Conservation (phyloP, 2,113 vertebrate species). For the Elgaria multicarinata region DNA sequence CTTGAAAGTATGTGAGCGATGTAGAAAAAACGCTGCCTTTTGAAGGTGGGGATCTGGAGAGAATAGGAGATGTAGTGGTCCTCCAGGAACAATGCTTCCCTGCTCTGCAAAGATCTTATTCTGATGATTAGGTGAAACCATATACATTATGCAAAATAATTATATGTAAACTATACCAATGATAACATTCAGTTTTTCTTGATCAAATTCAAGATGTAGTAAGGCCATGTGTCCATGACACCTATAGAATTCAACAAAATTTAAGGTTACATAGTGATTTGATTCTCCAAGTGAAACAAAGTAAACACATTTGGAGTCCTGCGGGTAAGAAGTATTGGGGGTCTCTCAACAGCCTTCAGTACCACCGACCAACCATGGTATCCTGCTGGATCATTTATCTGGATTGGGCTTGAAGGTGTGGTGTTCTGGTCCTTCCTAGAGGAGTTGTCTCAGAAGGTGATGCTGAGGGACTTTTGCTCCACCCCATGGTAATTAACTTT, state of each 20-base stretch:
- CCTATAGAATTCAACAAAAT: background rate
- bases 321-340: no score
- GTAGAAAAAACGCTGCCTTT: no score
- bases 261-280: background rate
- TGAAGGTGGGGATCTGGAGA: background rate
- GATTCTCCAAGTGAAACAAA: background rate
- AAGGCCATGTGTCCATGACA: background rate
- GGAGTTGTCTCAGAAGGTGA: no score
- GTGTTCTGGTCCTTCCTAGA: no score
- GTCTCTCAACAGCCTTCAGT: background rate
- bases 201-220: background rate
- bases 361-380: no score
- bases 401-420: no score
- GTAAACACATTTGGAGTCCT: background rate
- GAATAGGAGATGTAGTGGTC: background rate
- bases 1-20: background rate
- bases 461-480: no score
- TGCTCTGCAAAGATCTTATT: background rate
- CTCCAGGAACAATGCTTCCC: background rate
- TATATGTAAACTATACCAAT: background rate
- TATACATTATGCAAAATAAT: background rate
- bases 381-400: no score
- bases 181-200: background rate
- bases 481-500: no score
- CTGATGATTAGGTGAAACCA: background rate